phyloP scores from a whole-genome alignment of 2,797 vertebrate genomes.

The Lepidocolaptes lacrymiger region DNA sequence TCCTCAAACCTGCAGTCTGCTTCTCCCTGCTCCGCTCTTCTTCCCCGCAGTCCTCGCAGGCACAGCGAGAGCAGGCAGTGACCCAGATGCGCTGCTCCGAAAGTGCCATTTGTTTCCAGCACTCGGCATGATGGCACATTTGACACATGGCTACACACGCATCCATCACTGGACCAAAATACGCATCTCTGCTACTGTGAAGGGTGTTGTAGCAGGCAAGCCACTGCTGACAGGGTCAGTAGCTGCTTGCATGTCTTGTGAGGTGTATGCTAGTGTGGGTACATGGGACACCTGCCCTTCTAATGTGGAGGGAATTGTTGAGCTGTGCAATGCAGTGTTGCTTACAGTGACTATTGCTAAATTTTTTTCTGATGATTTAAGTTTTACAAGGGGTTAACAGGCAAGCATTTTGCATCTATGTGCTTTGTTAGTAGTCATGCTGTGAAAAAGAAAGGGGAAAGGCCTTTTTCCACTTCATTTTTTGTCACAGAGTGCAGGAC shows the following conservation, averaged over 20 bases:
- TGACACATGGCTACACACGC: constrained; percentile 17
- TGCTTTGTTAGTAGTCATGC: neutral
- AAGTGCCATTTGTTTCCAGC: constrained; percentile 48
- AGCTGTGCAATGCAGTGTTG: neutral
- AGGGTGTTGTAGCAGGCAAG: neutral
- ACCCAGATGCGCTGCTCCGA: constrained; percentile 42
- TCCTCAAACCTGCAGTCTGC: neutral
- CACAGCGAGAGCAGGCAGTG: neutral
- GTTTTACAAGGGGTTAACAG: neutral
- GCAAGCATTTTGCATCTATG: neutral
- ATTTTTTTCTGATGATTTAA: neutral
- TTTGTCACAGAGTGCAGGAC: neutral
- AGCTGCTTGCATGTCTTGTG: neutral
- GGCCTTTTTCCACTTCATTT: neutral
- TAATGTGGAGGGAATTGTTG: neutral
- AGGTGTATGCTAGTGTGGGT: neutral
- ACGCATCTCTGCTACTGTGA: neutral
- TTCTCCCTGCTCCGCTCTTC: neutral
- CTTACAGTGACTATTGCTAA: neutral
- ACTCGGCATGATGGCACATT: neutral
- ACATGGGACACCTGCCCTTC: fast-evolving
- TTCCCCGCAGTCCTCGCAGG: neutral
- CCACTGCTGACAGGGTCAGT: neutral
- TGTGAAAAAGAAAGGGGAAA: neutral
- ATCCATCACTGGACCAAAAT: neutral